Evolutionary conservation across 2,888 invertebrate species (phyloP).

Genomic region (Hirtodrosophila alboralis): DNA sequence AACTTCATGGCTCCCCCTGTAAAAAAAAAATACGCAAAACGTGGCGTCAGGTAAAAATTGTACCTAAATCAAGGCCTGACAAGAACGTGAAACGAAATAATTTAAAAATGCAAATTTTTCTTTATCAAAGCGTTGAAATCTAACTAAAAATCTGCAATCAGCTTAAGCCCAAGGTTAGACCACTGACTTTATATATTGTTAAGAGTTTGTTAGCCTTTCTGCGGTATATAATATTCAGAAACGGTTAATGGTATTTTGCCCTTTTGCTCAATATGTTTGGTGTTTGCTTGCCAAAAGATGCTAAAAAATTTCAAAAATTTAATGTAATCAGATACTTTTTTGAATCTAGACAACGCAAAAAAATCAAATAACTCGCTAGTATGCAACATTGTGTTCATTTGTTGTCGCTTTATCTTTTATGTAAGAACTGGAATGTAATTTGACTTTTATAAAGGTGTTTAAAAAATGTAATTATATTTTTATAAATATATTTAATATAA

Average conservation of each 20-base stretch:
- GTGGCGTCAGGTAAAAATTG: slow-evolving; percentile 49
- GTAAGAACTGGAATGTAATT: no score
- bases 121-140: slow-evolving; percentile 57
- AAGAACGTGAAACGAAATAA: slow-evolving; percentile 78
- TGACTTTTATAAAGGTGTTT: no score
- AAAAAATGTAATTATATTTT: no score
- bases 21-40: slow-evolving; percentile 14
- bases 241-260: slow-evolving; percentile 16
- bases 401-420: background rate
- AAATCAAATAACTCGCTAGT: no score
- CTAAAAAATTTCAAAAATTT: slow-evolving; percentile 2
- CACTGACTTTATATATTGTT: slow-evolving; percentile 19
- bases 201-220: slow-evolving; percentile 23
- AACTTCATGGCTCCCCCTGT: slow-evolving; percentile 35
- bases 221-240: background rate
- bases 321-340: slow-evolving; percentile 2
- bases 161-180: slow-evolving; percentile 39
- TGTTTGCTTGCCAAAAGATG: slow-evolving; percentile 6
- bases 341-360: background rate
- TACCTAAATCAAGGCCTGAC: slow-evolving; percentile 76
- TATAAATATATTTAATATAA: no score
- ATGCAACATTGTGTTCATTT: no score
- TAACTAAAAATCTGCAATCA: slow-evolving; percentile 48
- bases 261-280: slow-evolving; percentile 22
- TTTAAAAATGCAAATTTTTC: slow-evolving; percentile 75